Conservation (phyloP, 1,140 invertebrate genomes). For the Drosophila aff. region DNA sequence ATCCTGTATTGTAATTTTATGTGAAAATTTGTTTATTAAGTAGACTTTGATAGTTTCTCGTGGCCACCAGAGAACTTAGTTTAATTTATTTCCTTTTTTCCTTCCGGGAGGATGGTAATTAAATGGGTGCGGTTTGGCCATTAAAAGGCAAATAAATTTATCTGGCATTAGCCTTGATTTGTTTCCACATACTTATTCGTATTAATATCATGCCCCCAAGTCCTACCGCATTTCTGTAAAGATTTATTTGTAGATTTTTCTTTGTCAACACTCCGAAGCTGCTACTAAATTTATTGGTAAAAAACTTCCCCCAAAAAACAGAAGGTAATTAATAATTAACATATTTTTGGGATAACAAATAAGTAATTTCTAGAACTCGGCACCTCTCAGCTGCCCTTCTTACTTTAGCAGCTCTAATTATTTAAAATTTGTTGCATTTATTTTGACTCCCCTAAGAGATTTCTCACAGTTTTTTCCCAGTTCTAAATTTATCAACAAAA, state of each 20-base stretch:
- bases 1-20: slow-evolving; percentile 71
- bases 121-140: slow-evolving; percentile 78
- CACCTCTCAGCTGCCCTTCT: slow-evolving; percentile 26
- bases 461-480: slow-evolving; percentile 27
- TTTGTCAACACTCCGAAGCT: slow-evolving; percentile 56
- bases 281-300: slow-evolving; percentile 47
- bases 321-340: slow-evolving; percentile 77
- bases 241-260: slow-evolving; percentile 36
- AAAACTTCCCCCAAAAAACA: slow-evolving; percentile 23
- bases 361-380: slow-evolving; percentile 57
- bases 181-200: slow-evolving; percentile 61
- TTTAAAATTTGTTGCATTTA: slow-evolving; percentile 55
- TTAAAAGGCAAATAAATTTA: slow-evolving; percentile 65
- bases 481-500: slow-evolving; percentile 70
- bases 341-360: slow-evolving; percentile 76
- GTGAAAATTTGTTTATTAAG: slow-evolving; percentile 84
- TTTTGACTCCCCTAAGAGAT: slow-evolving; percentile 10
- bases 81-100: slow-evolving; percentile 79
- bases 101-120: slow-evolving; percentile 76
- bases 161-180: slow-evolving; percentile 74
- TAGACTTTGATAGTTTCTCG: slow-evolving; percentile 71
- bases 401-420: slow-evolving; percentile 55
- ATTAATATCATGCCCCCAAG: slow-evolving; percentile 26
- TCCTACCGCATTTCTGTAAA: slow-evolving; percentile 2
- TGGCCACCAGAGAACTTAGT: slow-evolving; percentile 33